Evolutionary conservation across 2,113 vertebrate genomes (phyloP), one percentile per base, ranked within the genome.

Genomic region (Falcunculus frontatus): DNA sequence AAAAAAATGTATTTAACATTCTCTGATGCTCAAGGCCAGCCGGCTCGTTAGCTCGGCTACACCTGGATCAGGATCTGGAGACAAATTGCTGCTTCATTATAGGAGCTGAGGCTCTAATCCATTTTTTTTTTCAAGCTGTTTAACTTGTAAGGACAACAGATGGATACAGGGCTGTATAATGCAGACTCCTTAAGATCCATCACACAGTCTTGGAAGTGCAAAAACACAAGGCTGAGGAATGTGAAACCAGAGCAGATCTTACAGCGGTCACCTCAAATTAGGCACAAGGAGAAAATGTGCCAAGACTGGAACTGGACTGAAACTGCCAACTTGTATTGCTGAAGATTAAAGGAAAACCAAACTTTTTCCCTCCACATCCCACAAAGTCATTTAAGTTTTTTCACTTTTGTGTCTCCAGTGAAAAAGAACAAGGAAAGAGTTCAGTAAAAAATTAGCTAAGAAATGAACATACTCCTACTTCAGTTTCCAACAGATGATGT

Each of bases 51-150:
- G 93, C 94, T 94, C 75, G 80, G 79, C 92, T 96, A 89, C 75
- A 97, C 96, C 97, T 97, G 91, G 90, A 96, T 96, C 95, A 95
- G 82, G 90, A 95, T 91, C 95, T 93, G 49, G 65, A 98, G 95
- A 97, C 96, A 98, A 98, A 98, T 86, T 95, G 95, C 92, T 93
- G 83, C 96, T 97, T 98, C 97, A 97, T 98, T 98, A 98, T 6
- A 87, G 93, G 87, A 97, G 87, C 97, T 62, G 87, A 97, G 77
- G 86, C 90, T 97, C 96, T 97, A 97, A 97, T 96, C 94, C 93
- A 88, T 94, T 97, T 92, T 94, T 88, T 90, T 90, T 84, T 93
- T 93, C 94, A 97, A 91, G 76, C 80, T 96, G 94, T 97, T 98
- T 96, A 97, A 95, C 89, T 95, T 96, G 95, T 95, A 96, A 98